Conservation (phyloP, 2,113 vertebrate species). For the Chaenogobius annularis region DNA sequence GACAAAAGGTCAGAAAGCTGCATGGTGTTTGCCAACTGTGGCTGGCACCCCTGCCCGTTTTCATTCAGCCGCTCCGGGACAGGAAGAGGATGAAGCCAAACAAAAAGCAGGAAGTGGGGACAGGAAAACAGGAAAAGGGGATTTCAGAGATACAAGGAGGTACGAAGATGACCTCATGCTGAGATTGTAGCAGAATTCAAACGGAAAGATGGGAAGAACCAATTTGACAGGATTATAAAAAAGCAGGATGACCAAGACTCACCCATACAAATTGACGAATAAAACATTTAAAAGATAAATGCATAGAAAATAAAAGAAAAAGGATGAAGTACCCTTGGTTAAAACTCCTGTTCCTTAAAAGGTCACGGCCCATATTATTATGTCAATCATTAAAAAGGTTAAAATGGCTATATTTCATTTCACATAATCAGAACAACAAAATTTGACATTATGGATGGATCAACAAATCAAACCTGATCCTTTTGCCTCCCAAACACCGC, state of each 20-base stretch:
- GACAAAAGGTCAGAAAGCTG: conserved; percentile 50
- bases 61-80: conserved; percentile 19
- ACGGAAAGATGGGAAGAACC: not conserved
- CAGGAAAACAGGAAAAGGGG: conserved; percentile 9
- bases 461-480: too few relatives aligned
- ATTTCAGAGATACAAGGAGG: conserved; percentile 1
- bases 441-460: too few relatives aligned
- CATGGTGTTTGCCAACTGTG: conserved; percentile 47
- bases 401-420: too few relatives aligned
- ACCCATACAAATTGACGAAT: not conserved
- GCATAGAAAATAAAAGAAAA: not conserved
- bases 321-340: not conserved
- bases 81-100: conserved; percentile 29
- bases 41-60: conserved; percentile 43
- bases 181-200: not conserved
- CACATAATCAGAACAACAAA: too few relatives aligned
- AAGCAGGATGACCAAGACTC: not conserved
- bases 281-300: too few relatives aligned
- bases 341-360: too few relatives aligned
- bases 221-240: not conserved
- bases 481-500: too few relatives aligned
- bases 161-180: not conserved
- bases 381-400: too few relatives aligned
- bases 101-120: conserved; percentile 35
- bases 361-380: too few relatives aligned